phyloP scores from a whole-genome alignment of 2,888 invertebrate species.

The Camptogramma bilineatum region DNA sequence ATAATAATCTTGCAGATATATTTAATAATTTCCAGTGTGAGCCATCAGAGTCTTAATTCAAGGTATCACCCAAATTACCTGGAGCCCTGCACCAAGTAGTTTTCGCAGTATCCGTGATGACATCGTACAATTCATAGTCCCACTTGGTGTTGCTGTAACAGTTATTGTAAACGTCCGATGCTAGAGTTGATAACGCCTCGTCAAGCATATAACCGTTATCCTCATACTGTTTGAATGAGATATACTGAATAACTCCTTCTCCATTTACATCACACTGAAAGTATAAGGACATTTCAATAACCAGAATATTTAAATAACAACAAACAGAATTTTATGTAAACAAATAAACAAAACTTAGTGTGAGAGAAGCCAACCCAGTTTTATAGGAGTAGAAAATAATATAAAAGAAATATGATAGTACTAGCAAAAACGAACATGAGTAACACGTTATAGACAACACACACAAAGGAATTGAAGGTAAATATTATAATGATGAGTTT shows the following conservation, averaged over 20 bases:
- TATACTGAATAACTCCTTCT: conserved; percentile 75
- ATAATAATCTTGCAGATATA: not conserved
- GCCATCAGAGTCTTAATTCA: no score
- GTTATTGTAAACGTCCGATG: conserved; percentile 48
- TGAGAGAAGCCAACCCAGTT: no score
- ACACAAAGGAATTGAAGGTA: no score
- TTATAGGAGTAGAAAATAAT: no score
- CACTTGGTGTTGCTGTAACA: conserved; percentile 56
- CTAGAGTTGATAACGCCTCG: conserved; percentile 44
- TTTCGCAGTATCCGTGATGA: conserved; percentile 56
- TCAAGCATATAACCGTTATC: conserved; percentile 71
- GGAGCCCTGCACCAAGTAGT: conserved; percentile 62
- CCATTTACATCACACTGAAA: conserved; percentile 53
- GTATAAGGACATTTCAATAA: conserved; percentile 66
- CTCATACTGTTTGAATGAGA: conserved; percentile 72
- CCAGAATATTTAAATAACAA: no score
- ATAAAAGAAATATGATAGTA: no score
- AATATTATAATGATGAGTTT: conserved; percentile 33
- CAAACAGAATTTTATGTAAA: no score
- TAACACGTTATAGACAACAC: no score
- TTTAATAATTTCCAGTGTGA: no score
- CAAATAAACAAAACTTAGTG: no score
- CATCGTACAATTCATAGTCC: conserved; percentile 51
- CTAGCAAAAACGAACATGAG: no score
- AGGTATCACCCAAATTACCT: conserved; percentile 42